Conservation (phyloP, 2,888 invertebrate genomes). For the Blastobasis lacticolella region DNA sequence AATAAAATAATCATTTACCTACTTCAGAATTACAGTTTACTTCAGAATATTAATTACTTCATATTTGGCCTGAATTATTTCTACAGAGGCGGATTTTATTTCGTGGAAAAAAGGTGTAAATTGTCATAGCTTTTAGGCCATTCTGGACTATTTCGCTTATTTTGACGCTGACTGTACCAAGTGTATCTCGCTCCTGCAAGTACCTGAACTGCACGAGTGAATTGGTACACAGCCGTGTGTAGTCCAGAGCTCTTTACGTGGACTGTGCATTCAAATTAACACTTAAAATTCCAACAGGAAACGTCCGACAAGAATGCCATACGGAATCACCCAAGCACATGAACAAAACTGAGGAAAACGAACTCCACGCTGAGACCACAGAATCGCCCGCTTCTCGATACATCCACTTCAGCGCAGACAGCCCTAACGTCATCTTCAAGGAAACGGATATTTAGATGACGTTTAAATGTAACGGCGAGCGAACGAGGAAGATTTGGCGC, state of each 20-base stretch:
- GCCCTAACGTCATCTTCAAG: conserved; percentile 49
- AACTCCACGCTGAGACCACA: conserved; percentile 28
- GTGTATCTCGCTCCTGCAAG: too few relatives aligned
- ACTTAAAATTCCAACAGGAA: conserved; percentile 35
- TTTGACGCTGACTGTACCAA: too few relatives aligned
- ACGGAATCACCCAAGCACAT: conserved; percentile 59
- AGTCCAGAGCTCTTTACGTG: conserved; percentile 4
- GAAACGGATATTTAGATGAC: conserved; percentile 57
- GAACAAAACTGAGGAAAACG: conserved; percentile 41
- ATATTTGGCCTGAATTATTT: too few relatives aligned
- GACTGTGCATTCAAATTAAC: too few relatives aligned
- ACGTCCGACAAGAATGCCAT: conserved; percentile 59
- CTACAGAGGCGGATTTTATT: too few relatives aligned
- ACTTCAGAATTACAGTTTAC: too few relatives aligned
- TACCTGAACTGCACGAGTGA: background rate
- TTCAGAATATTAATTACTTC: too few relatives aligned
- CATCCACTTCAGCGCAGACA: conserved; percentile 56
- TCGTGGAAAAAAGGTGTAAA: too few relatives aligned
- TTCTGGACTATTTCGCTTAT: too few relatives aligned
- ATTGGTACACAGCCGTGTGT: background rate
- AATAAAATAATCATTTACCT: too few relatives aligned
- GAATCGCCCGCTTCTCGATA: conserved; percentile 54
- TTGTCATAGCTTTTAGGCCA: too few relatives aligned
- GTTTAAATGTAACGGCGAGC: background rate
- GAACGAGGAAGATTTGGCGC: too few relatives aligned